Percentiles rank a stretch among this genome's conserved stretches.
phyloP scores from a whole-genome alignment of 1,140 invertebrate genomes.

The Chymomyza costata region DNA sequence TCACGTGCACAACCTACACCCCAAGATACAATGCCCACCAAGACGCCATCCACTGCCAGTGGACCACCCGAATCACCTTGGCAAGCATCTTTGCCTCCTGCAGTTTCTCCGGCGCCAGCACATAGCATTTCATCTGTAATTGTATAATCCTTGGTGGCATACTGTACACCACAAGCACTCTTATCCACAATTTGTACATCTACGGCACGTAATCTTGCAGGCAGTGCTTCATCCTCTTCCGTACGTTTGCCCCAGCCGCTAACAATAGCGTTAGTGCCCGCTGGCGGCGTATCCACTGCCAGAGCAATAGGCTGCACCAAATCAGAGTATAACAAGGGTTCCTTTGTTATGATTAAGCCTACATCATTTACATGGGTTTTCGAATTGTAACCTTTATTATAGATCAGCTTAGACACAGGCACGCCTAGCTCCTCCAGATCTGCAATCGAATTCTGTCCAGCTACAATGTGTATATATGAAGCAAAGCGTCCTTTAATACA shows the following conservation, averaged over 20 bases:
- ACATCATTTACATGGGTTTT: conserved; percentile 66
- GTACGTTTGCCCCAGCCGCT: conserved; percentile 76
- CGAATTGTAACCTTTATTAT: conserved; percentile 50
- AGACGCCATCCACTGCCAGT: conserved; percentile 42
- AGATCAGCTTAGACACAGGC: conserved; percentile 50
- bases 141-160: conserved; percentile 56
- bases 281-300: conserved; percentile 26
- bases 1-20: conserved; percentile 53
- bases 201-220: conserved; percentile 47
- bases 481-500: conserved; percentile 74
- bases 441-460: conserved; percentile 56
- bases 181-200: conserved; percentile 74
- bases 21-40: conserved; percentile 54
- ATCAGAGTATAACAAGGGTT: conserved; percentile 31
- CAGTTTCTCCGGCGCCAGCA: conserved; percentile 80
- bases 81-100: conserved; percentile 54
- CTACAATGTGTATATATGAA: conserved; percentile 46
- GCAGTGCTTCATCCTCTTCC: conserved; percentile 42
- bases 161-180: conserved; percentile 44
- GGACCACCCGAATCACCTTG: conserved; percentile 54
- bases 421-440: conserved; percentile 56
- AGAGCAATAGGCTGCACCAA: conserved; percentile 53
- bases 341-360: conserved; percentile 56
- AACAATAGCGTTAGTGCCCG: conserved; percentile 63
- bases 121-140: conserved; percentile 83